Percentiles rank a stretch among this genome's conserved stretches.
phyloP scores from a whole-genome alignment of 2,113 vertebrate genomes.

The Callocephalon fimbriatum region DNA sequence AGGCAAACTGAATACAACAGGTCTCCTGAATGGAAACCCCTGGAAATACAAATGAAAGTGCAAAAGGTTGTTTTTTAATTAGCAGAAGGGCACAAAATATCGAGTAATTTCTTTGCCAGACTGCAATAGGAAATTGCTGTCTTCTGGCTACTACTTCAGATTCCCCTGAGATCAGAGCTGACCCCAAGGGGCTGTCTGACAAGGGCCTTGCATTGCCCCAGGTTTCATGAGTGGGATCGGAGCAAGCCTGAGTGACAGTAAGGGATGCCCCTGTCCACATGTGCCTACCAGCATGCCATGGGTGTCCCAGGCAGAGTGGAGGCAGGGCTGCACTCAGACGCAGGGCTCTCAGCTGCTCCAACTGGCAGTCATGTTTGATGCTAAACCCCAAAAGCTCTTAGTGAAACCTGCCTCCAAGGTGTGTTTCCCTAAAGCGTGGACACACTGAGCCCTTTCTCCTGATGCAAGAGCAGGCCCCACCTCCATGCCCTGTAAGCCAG shows the following conservation, averaged over 20 bases:
- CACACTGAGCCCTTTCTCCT: rapidly evolving
- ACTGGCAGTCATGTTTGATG: rapidly evolving
- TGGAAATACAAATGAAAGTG: background rate
- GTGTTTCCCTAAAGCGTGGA: rapidly evolving
- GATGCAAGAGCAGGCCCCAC: background rate
- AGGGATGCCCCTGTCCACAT: rapidly evolving
- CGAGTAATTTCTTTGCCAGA: background rate
- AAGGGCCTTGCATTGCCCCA: background rate
- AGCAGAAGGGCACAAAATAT: background rate
- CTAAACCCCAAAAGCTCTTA: background rate
- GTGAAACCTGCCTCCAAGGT: background rate
- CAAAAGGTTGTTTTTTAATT: background rate
- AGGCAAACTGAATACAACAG: background rate
- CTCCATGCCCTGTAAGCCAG: background rate
- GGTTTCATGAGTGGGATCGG: background rate
- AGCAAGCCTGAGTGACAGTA: background rate
- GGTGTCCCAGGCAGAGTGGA: background rate
- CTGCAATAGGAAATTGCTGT: background rate
- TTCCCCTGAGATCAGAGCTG: background rate
- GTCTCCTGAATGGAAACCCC: background rate
- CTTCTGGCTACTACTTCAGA: background rate
- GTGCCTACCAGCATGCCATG: no score
- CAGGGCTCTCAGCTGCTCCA: background rate
- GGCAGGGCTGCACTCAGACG: background rate
- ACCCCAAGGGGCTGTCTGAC: background rate